phyloP scores from a whole-genome alignment of 2,113 vertebrate genomes.

The Lepus timidus region DNA sequence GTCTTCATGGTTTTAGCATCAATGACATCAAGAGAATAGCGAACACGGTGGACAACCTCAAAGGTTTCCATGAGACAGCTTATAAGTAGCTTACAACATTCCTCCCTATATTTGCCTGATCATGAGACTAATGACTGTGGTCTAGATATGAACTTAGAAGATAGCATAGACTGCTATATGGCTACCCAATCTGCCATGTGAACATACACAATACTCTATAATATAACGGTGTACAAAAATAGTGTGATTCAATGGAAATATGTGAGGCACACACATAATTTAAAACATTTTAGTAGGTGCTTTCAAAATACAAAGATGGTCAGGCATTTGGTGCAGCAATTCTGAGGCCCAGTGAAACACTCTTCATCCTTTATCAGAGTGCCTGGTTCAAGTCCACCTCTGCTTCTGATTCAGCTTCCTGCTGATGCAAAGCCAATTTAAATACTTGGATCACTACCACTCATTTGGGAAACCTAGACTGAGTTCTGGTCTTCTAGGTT shows the following conservation, averaged over 20 bases:
- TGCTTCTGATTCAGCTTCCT: no score
- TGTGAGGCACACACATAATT: background rate
- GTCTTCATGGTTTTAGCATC: background rate
- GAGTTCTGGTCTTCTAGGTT: no score
- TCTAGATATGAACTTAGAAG: background rate
- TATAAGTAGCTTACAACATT: background rate
- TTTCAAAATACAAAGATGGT: background rate
- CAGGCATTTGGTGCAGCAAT: no score
- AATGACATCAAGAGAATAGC: background rate
- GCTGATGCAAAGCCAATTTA: no score
- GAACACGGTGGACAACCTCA: background rate
- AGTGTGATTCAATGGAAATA: background rate
- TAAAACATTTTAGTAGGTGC: background rate
- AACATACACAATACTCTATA: background rate
- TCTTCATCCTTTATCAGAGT: no score
- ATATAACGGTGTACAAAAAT: background rate
- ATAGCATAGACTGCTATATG: background rate
- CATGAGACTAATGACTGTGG: background rate
- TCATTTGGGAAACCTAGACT: no score
- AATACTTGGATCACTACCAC: no score
- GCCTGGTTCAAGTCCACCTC: no score
- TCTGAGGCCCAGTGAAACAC: no score
- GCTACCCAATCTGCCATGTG: background rate
- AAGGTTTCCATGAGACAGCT: background rate
- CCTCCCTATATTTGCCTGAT: background rate